phyloP scores from a whole-genome alignment of 2,113 vertebrate species.

The Phalacrocorax brasilianus region DNA sequence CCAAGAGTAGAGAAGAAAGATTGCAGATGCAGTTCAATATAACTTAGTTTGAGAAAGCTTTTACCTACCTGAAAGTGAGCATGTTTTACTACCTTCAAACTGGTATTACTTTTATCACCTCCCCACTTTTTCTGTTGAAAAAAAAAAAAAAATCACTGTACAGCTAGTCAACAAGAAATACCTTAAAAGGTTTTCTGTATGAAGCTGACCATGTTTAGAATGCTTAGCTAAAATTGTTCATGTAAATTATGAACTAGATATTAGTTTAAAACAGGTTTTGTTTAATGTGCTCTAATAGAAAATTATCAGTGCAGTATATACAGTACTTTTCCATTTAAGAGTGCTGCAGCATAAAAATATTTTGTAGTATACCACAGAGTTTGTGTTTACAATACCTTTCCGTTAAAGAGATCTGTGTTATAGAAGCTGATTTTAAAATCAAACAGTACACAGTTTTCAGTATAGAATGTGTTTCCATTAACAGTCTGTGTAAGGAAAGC shows the following conservation, averaged over 20 bases:
- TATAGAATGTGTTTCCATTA: background rate
- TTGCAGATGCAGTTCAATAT: background rate
- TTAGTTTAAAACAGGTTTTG: background rate
- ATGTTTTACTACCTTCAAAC: background rate
- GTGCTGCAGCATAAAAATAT: background rate
- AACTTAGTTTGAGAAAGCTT: accelerated
- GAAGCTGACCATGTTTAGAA: background rate
- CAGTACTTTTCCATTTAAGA: background rate
- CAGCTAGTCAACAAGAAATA: background rate
- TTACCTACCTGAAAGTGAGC: background rate
- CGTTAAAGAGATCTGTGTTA: background rate
- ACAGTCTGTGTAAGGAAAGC: background rate
- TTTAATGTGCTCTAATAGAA: background rate
- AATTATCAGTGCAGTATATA: background rate
- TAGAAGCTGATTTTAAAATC: background rate
- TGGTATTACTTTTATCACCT: background rate
- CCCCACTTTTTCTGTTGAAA: background rate
- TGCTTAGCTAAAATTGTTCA: background rate
- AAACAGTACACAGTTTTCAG: background rate
- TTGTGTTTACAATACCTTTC: slow-evolving; percentile 21
- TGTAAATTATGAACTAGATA: background rate
- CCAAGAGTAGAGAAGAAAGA: background rate
- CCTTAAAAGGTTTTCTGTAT: background rate
- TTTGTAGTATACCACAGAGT: background rate
- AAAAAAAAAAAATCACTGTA: background rate